These are phyloP conservation scores for Rhynchophorus ferrugineus DNA, from an alignment of 1,140 invertebrate genomes.

Conservation along the genomic window DNA sequence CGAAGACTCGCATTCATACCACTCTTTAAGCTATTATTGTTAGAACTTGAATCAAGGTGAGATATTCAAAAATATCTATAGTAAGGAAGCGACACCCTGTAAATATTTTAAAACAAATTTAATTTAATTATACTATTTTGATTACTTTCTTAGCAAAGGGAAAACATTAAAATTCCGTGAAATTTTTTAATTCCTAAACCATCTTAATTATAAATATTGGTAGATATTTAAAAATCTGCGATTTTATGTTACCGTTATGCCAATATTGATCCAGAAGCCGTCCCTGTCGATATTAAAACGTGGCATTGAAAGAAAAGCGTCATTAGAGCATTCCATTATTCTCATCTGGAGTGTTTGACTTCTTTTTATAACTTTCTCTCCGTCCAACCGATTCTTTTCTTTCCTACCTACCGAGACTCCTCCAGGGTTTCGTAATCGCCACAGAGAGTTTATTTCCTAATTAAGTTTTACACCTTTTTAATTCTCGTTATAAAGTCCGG, in stretches of 20 bases:
- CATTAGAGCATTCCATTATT: conserved; percentile 39
- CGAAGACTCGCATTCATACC: too few species aligned
- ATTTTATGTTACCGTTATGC: neutral
- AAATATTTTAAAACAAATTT: too few species aligned
- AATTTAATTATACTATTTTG: too few species aligned
- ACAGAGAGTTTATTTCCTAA: conserved; percentile 31
- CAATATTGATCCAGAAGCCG: conserved; percentile 7
- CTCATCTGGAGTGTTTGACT: conserved; percentile 36
- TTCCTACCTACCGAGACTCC: conserved; percentile 18
- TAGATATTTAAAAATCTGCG: too few species aligned
- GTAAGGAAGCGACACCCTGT: too few species aligned
- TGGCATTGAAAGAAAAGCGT: conserved; percentile 29
- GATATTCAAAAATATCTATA: too few species aligned
- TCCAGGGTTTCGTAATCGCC: conserved; percentile 27
- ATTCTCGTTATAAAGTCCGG: conserved; percentile 29
- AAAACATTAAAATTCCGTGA: too few species aligned
- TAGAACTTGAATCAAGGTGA: too few species aligned
- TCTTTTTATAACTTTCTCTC: conserved; percentile 30
- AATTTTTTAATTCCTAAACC: too few species aligned
- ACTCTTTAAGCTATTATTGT: too few species aligned
- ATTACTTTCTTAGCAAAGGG: too few species aligned
- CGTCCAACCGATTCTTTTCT: conserved; percentile 22
- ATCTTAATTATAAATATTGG: too few species aligned
- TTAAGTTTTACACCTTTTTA: conserved; percentile 36
- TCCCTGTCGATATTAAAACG: conserved; percentile 29